phyloP scores from a whole-genome alignment of 2,113 vertebrate genomes.

The Tor tambroides region DNA sequence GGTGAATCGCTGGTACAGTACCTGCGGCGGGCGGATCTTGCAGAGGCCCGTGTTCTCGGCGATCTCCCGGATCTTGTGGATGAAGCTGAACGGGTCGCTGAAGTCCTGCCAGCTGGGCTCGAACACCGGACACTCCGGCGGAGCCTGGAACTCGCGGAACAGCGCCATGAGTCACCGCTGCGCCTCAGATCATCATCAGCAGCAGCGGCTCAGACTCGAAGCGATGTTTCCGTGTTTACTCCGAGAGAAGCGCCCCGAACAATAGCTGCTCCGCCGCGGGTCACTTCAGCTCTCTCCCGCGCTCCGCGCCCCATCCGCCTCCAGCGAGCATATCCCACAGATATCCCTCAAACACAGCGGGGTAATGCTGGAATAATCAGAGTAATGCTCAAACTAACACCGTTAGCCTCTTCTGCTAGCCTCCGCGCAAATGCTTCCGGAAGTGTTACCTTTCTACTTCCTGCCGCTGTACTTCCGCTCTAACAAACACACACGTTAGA shows the following conservation, averaged over 20 bases:
- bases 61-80: slow-evolving; percentile 95
- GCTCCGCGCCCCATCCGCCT: not conserved
- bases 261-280: not conserved
- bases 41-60: slow-evolving; percentile 96
- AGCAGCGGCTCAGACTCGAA: not conserved
- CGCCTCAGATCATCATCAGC: not conserved
- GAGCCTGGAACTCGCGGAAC: slow-evolving; percentile 85
- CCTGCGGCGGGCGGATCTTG: slow-evolving; percentile 96
- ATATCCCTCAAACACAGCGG: too few species aligned
- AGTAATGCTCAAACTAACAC: not conserved
- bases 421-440: not conserved
- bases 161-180: slow-evolving; percentile 32
- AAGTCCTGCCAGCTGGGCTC: slow-evolving; percentile 97
- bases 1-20: slow-evolving; percentile 51
- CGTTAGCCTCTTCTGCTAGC: slow-evolving; percentile 15
- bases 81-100: slow-evolving; percentile 90
- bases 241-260: not conserved
- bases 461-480: not conserved
- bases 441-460: not conserved
- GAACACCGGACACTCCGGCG: slow-evolving; percentile 95
- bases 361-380: not conserved
- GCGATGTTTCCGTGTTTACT: not conserved
- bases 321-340: not conserved
- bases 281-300: not conserved
- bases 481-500: too few species aligned